Percentiles rank a stretch among this genome's conserved stretches.
Conservation (phyloP, 2,797 vertebrate genomes). For the Lophius americanus region DNA sequence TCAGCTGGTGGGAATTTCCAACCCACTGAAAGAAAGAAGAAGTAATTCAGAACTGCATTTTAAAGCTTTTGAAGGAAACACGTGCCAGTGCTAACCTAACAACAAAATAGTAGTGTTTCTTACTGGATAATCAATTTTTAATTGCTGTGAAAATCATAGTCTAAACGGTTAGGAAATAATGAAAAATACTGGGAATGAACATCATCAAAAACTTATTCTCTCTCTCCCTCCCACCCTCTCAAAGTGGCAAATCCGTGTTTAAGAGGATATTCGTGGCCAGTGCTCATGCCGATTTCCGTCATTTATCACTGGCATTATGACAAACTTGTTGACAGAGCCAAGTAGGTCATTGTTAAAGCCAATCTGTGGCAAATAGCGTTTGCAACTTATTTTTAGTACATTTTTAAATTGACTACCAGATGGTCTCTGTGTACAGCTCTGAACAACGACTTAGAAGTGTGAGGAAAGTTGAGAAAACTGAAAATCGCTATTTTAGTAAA, state of each 20-base stretch:
- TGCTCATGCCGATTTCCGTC: slow-evolving; percentile 46
- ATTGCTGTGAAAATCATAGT: slow-evolving; percentile 29
- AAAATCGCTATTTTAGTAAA: too few relatives aligned
- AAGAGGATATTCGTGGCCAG: slow-evolving; percentile 32
- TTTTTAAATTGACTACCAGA: slow-evolving; percentile 28
- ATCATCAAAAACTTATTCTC: slow-evolving; percentile 54
- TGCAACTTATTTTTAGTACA: slow-evolving; percentile 41
- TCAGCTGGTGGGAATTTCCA: slow-evolving; percentile 45
- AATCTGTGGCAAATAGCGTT: slow-evolving; percentile 47
- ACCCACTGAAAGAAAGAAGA: slow-evolving; percentile 48
- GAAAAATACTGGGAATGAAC: slow-evolving; percentile 24
- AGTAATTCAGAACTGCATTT: slow-evolving; percentile 33
- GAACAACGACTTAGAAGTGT: slow-evolving; percentile 15
- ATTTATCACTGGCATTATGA: slow-evolving; percentile 42
- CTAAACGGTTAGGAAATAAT: slow-evolving; percentile 21
- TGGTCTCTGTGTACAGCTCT: slow-evolving; percentile 15
- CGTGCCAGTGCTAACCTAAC: slow-evolving; percentile 4
- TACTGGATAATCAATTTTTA: slow-evolving; percentile 12
- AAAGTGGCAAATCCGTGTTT: slow-evolving; percentile 51
- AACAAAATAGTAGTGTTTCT: slow-evolving; percentile 25
- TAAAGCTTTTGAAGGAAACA: slow-evolving; percentile 13
- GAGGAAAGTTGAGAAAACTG: neutral
- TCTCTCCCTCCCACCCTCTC: neutral
- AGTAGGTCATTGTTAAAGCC: slow-evolving; percentile 55
- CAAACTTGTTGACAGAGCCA: slow-evolving; percentile 44